These are phyloP conservation scores for Apistogramma diplotaenia DNA, from an alignment of 2,113 vertebrate species.

Conservation along the genomic window DNA sequence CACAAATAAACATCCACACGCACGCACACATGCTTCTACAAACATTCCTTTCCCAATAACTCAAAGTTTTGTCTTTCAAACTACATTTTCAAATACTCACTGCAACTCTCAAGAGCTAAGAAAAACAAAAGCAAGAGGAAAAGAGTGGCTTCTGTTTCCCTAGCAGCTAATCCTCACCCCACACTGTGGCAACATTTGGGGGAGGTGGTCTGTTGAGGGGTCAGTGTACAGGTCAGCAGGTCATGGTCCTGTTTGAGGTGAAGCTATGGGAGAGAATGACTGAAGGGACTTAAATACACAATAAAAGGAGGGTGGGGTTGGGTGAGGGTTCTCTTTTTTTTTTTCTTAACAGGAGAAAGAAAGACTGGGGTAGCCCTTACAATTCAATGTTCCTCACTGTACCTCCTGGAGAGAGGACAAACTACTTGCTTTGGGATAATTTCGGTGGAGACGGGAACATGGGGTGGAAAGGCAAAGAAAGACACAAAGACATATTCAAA, in stretches of 20 bases:
- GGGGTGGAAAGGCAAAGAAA: not conserved
- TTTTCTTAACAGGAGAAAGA: not conserved
- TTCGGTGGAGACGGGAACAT: not conserved
- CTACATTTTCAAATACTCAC: slow-evolving; percentile 28
- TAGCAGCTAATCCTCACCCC: slow-evolving; percentile 70
- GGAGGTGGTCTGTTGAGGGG: slow-evolving; percentile 55
- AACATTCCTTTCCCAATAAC: slow-evolving; percentile 46
- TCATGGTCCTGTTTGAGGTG: slow-evolving; percentile 33
- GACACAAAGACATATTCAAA: not conserved
- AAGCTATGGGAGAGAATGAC: slow-evolving; percentile 31
- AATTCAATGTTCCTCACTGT: slow-evolving; percentile 16
- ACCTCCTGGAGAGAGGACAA: slow-evolving; percentile 40
- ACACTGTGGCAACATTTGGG: slow-evolving; percentile 47
- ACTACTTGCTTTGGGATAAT: slow-evolving; percentile 13
- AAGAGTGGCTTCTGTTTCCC: slow-evolving; percentile 70
- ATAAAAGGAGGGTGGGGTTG: not conserved
- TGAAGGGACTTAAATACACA: slow-evolving; percentile 13
- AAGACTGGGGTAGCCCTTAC: not conserved
- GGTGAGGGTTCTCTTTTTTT: not conserved
- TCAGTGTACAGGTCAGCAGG: slow-evolving; percentile 57
- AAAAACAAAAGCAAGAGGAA: slow-evolving; percentile 53
- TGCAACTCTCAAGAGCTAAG: slow-evolving; percentile 27
- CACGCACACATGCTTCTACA: slow-evolving; percentile 20
- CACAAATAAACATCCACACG: not conserved
- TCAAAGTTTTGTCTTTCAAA: slow-evolving; percentile 36